Base-by-base conservation (phyloP, 2,888 invertebrate species). In the Mesorhabditis spiculigera region DNA sequence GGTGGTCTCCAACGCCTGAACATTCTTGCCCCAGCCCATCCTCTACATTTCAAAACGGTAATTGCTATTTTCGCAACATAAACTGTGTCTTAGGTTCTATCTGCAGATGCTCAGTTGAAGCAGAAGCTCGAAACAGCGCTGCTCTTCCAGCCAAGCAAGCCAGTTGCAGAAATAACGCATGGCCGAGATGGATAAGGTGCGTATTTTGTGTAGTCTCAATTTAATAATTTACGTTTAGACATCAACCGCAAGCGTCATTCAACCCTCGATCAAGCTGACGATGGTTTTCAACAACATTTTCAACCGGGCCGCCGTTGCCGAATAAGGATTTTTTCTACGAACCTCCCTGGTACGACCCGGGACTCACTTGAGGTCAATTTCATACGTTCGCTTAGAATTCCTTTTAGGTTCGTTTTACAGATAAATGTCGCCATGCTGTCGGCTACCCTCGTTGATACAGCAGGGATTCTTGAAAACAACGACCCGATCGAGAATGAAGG, bases 21-120 rank as follows among this genome's bases (percentile, higher is more conserved):
- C 81, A 91, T 92, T 85, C 92, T 95, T 80, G 96, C 95, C 0
- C n/a, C n/a, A n/a, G n/a, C n/a, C n/a, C n/a, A n/a, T n/a, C n/a
- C n/a, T n/a, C n/a, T n/a, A n/a, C n/a, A n/a, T n/a, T n/a, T n/a
- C n/a, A n/a, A n/a, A n/a, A n/a, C n/a, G n/a, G n/a, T n/a, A n/a
- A n/a, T n/a, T n/a, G n/a, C n/a, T n/a, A n/a, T n/a, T n/a, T n/a
- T n/a, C n/a, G n/a, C n/a, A n/a, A n/a, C 13, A 5, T 13, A 43
- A 3, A 43, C 3, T 65, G 3, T 65, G 10, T 16, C 65, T 50
- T 43, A 76, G 75, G 68, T 96, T 81, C 93, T 96, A 92, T 90
- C 91, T 43, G 92, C 92, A 82, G 92, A 92, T 0, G 89, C 91
- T 0, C 92, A 93, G 70, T 88, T 95, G 70, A 91, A 93, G 75